Evolutionary conservation across 1,140 invertebrate species (phyloP).

Genomic region (Sinella curviseta): DNA sequence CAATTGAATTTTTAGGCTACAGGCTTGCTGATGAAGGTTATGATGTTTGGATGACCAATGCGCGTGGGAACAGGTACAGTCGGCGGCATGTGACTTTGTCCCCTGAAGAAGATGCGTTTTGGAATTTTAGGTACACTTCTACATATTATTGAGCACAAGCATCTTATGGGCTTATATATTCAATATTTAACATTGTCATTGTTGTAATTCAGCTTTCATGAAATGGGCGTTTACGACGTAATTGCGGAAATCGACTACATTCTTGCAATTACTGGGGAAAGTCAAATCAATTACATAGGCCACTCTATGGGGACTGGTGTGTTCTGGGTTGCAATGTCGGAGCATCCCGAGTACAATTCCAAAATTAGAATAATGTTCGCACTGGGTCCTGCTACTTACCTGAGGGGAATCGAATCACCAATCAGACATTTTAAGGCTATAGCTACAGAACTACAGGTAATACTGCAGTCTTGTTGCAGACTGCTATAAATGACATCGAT

Average conservation of each 20-base stretch:
- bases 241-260: conserved; percentile 61
- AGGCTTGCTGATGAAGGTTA: conserved; percentile 67
- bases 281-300: conserved; percentile 58
- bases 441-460: conserved; percentile 60
- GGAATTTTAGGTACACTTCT: too few relatives aligned
- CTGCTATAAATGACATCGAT: background rate
- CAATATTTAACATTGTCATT: too few relatives aligned
- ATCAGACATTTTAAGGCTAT: conserved; percentile 50
- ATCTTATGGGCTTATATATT: too few relatives aligned
- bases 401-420: conserved; percentile 52
- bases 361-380: conserved; percentile 53
- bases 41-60: conserved; percentile 68
- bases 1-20: conserved; percentile 61
- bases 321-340: conserved; percentile 53
- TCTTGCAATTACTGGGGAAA: conserved; percentile 55
- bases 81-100: conserved; percentile 50
- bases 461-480: too few relatives aligned
- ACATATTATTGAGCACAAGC: too few relatives aligned
- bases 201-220: conserved; percentile 53
- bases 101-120: conserved; percentile 49
- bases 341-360: conserved; percentile 52
- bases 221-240: conserved; percentile 59
- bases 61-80: conserved; percentile 55
- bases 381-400: conserved; percentile 50
- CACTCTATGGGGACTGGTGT: conserved; percentile 60